Evolutionary conservation across 1,140 invertebrate species (phyloP), one percentile per base, ranked within the genome.

Genomic region (Drosophila sulfurigaster): DNA sequence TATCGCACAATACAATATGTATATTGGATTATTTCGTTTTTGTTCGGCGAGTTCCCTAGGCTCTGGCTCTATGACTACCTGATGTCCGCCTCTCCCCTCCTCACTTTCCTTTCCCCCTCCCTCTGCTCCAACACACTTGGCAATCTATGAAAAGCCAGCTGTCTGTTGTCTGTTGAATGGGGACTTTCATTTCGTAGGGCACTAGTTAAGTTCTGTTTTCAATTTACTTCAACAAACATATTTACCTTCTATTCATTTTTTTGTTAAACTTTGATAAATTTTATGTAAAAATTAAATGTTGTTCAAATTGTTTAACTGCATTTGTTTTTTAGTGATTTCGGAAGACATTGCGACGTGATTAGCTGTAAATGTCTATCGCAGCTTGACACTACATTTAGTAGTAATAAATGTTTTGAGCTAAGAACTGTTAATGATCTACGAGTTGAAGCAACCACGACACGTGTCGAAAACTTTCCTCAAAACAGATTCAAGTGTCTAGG

Each of bases 1-100:
- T 89, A 89, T 89, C 86, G 85, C 86, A 89, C 85, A 89, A 89
- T 89, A 81, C 85, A 89, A 89, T 85, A 89, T 89, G 85, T 81
- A 75, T 75, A 75, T 79, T 70, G 66, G 62, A 71, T 70, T 78
- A 71, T 89, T 83, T 75, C 80, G 80, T 89, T 81, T 83, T 70
- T 82, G 72, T 32, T 32, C 10, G 35, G 35, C 28, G 45, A 64
- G 80, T 32, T 67, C 79, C 59, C 79, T 71, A 65, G 71, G 67
- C 35, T 51, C 11, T 66, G 46, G 58, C 41, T 38, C 43, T 67
- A 43, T 45, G 69, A 11, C 45, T 51, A 43, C 54, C 54, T 56
- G 49, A 43, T 49, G 32, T 3, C 30, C 30, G 2, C n/a, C 13
- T 2, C 52, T 4, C 30, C n/a, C 30, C 30, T 32, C 4, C 13